Evolutionary conservation across 2,797 vertebrate genomes (phyloP).

Genomic region (Enteromius afrohamiltoni): DNA sequence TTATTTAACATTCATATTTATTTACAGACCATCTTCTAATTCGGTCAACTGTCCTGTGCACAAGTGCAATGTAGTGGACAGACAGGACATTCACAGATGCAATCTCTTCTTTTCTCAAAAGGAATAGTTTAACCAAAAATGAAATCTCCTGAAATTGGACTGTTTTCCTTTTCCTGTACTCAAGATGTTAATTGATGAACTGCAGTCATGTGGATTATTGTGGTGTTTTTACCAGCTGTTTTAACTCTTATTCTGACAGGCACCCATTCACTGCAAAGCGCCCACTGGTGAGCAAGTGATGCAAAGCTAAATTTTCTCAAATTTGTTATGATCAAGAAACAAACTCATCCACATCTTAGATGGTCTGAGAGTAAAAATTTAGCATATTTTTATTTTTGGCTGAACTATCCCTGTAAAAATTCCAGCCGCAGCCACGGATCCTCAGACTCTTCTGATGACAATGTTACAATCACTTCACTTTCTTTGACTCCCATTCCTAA

Average conservation of each 20-base stretch:
- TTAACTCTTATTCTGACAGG: neutral
- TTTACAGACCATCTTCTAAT: slow-evolving; percentile 4
- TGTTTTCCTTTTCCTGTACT: neutral
- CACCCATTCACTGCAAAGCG: neutral
- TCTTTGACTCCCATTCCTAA: slow-evolving; percentile 98
- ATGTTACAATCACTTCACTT: slow-evolving; percentile 77
- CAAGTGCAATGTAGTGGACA: neutral
- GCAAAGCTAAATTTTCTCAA: neutral
- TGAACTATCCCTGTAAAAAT: neutral
- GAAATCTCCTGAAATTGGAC: neutral
- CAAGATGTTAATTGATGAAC: neutral
- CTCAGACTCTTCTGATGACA: slow-evolving; percentile 17
- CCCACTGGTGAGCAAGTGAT: neutral
- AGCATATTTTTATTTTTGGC: neutral
- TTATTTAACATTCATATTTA: slow-evolving; percentile 24
- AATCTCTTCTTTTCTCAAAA: slow-evolving; percentile 5
- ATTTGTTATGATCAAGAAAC: neutral
- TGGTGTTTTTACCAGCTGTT: neutral
- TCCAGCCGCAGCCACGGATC: neutral
- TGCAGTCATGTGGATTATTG: neutral
- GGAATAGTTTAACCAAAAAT: neutral
- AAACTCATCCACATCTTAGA: neutral
- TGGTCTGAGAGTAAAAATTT: neutral
- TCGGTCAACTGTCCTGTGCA: neutral
- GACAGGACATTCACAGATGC: neutral